Evolutionary conservation across 2,113 vertebrate genomes (phyloP), one percentile per base, ranked within the genome.

Genomic region (Acrocephalus arundinaceus): DNA sequence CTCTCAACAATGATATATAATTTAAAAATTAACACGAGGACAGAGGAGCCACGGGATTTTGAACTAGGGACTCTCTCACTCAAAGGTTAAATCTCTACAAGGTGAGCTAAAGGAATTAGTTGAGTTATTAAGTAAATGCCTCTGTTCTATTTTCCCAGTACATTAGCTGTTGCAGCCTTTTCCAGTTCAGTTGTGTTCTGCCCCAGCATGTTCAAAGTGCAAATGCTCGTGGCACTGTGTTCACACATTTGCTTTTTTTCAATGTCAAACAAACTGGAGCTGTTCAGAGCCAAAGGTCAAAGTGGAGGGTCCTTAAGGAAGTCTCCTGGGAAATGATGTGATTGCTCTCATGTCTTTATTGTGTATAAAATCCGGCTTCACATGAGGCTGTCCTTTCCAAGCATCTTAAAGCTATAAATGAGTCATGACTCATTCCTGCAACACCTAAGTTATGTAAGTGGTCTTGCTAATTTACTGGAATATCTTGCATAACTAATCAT

Each of bases 1-100:
- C 93, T 97, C 97, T 97, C 92, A 93, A 89, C 97, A 93, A 94
- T 96, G 96, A 96, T 97, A 89, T 97, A 94, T 98, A 98, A 98
- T 98, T 98, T 98, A 96, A 98, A 98, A 97, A 98, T 98, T 98
- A 98, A 96, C 97, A 94, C 3, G n/a, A 97, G 96, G 94, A 97
- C 94, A 97, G 96, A 97, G 97, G 94, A 97, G 97, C 87, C 88
- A 70, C 4, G 3, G 91, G 76, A 90, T 92, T 96, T 96, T 98
- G 98, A 98, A 97, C 97, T 93, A 82, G 96, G 97, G 93, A 94
- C 96, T 94, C 48, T 82, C 94, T 90, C 95, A 93, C 78, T 85
- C 95, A 87, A 97, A 97, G 98, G 97, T 97, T 97, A 97, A 82
- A 94, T 94, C 95, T 94, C 90, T 97, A 93, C 91, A 97, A 97